Evolutionary conservation across 92 coral and sea anemone species (phyloP), one percentile per base, ranked within the genome.

Genomic region (Virgularia gustaviana): DNA sequence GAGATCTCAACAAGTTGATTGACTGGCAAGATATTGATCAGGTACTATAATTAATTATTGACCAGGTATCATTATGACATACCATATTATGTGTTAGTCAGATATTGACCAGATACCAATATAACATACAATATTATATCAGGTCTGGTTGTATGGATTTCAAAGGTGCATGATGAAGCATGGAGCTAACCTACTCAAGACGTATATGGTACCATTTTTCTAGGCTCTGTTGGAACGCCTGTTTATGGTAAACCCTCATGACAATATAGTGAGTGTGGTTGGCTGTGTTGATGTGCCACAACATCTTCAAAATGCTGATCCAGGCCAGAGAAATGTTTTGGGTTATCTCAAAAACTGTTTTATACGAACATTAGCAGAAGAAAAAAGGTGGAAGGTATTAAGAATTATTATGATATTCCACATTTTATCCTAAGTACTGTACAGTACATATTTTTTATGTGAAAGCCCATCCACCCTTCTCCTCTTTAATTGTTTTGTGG

Each of bases 161-260:
- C n/a, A n/a, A n/a, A n/a, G n/a, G n/a, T n/a, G n/a, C n/a, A n/a
- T n/a, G n/a, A n/a, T n/a, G n/a, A n/a, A n/a, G n/a, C n/a, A n/a
- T n/a, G n/a, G n/a, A n/a, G n/a, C n/a, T n/a, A n/a, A n/a, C n/a
- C n/a, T n/a, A n/a, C n/a, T n/a, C n/a, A n/a, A n/a, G n/a, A n/a
- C n/a, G n/a, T n/a, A n/a, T n/a, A n/a, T n/a, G n/a, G n/a, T n/a
- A n/a, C n/a, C n/a, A n/a, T n/a, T 16, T 2, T 39, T 28, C 43
- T 19, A 94, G 99, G 99, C 96, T 18, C 49, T 94, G 42, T 77
- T 89, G 79, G 95, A 94, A 79, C 79, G 99, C 23, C 76, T 94
- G 36, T 64, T 74, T 15, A 87, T 89, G 96, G 45, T 63, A 10
- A 78, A 87, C 15, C 99, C 6, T 85, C 88, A 18, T 36, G 63